These are phyloP conservation scores for Adelphocoris suturalis DNA, from an alignment of 2,888 invertebrate genomes.

Conservation along the genomic window DNA sequence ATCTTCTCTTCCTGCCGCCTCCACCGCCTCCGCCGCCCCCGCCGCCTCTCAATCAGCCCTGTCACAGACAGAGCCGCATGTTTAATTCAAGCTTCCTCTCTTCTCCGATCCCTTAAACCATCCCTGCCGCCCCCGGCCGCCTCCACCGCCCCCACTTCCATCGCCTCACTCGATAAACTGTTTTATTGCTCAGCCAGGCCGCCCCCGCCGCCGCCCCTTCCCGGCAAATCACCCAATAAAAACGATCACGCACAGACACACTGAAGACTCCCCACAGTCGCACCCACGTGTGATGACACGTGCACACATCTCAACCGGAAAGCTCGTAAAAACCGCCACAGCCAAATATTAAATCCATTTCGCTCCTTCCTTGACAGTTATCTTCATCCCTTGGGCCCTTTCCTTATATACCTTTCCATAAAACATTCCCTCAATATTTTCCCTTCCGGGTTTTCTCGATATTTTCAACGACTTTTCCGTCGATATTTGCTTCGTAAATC, in stretches of 20 bases:
- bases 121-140: slow-evolving; percentile 78
- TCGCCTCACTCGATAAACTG: slow-evolving; percentile 79
- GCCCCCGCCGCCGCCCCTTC: slow-evolving; percentile 37
- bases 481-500: not conserved
- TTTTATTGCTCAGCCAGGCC: slow-evolving; percentile 77
- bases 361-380: slow-evolving; percentile 68
- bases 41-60: slow-evolving; percentile 72
- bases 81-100: slow-evolving; percentile 68
- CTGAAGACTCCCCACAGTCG: slow-evolving; percentile 23
- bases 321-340: slow-evolving; percentile 69
- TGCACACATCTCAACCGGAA: slow-evolving; percentile 24
- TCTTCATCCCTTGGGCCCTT: slow-evolving; percentile 42
- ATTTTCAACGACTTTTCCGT: too few relatives aligned
- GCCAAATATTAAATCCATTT: slow-evolving; percentile 70
- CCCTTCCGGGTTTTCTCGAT: slow-evolving; percentile 32
- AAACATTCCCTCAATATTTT: slow-evolving; percentile 19
- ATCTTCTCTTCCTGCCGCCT: slow-evolving; percentile 11
- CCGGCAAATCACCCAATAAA: slow-evolving; percentile 70
- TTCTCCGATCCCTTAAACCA: not conserved
- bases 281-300: slow-evolving; percentile 56
- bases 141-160: slow-evolving; percentile 65
- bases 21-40: not conserved
- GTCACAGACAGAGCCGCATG: slow-evolving; percentile 72
- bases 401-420: slow-evolving; percentile 30
- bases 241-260: slow-evolving; percentile 65